Base-by-base conservation (phyloP, 1,140 invertebrate species). In the Drosophila kohkoa region DNA sequence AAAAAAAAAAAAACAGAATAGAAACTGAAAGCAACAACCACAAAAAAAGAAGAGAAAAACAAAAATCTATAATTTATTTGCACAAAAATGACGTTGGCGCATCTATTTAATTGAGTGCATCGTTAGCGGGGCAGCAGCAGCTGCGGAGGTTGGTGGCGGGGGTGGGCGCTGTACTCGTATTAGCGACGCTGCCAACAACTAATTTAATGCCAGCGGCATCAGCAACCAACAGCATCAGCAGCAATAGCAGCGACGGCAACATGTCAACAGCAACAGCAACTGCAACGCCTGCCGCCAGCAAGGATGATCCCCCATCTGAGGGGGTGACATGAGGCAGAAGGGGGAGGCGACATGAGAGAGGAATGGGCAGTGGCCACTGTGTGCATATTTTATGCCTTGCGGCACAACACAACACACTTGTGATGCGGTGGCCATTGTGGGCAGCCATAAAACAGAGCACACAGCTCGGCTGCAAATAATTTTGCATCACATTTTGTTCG, bases 111-210 rank as follows among this genome's bases (percentile, higher is more conserved):
- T 87, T 88, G 83, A 88, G 83, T 87, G 83, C 83, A 88, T 87
- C 83, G 83, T 88, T 82, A 80, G 83, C 43, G 76, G 70, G 75
- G 63, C n/a, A 75, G 63, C 38, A 46, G 35, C 35, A 45, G 48
- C 57, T 0, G 30, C 30, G 7, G 30, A 54, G 68, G 55, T 54
- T 43, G 66, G 25, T 15, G 38, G 46, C 20, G 68, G 16, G 59
- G 20, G 41, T 59, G 63, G 45, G 54, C 65, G 54, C 65, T 69
- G 64, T 46, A 66, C 86, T 86, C 65, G 64, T 46, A 71, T 86
- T 86, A 83, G 83, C 59, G 68, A 70, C 70, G 81, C 81, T 89
- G 83, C 83, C 85, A 87, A 87, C 83, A 87, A 87, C 83, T 87
- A 87, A 88, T 87, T 87, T 87, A 87, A 77, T 88, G 83, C 83